A percentile compares a stretch with the other conserved stretches of the same genome.
Conservation (phyloP, 2,113 vertebrate genomes). For the Lamprotornis superbus region DNA sequence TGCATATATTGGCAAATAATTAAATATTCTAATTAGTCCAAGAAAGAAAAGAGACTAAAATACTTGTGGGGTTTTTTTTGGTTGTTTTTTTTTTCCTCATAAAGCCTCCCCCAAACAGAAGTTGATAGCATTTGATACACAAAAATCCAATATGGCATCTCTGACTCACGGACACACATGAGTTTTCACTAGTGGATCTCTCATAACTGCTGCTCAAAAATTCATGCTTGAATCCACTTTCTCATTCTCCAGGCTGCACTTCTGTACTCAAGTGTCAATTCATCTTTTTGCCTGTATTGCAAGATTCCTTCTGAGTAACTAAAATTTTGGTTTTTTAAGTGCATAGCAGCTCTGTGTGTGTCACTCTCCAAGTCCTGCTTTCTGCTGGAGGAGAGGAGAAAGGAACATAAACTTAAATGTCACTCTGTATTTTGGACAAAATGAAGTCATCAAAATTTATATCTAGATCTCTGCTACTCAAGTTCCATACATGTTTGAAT, state of each 20-base stretch:
- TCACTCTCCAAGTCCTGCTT: neutral
- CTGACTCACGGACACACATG: neutral
- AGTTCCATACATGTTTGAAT: accelerated
- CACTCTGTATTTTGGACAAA: neutral
- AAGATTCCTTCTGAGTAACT: neutral
- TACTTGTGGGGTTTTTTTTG: neutral
- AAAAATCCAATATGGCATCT: neutral
- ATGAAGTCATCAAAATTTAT: neutral
- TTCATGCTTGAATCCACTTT: neutral
- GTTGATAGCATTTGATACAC: neutral
- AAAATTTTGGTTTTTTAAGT: neutral
- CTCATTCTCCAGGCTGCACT: neutral
- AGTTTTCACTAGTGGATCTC: neutral
- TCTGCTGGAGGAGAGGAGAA: neutral
- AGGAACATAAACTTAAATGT: neutral
- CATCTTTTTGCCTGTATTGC: neutral
- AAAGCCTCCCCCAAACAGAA: neutral
- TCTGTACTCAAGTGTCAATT: neutral
- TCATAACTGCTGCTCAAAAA: neutral
- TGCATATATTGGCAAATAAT: neutral
- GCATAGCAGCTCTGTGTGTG: neutral
- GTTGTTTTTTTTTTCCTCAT: neutral
- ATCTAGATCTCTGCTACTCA: neutral
- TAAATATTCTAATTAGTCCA: neutral
- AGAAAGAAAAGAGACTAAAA: neutral